phyloP scores from a whole-genome alignment of 2,113 vertebrate species.

The Donacobius atricapilla region DNA sequence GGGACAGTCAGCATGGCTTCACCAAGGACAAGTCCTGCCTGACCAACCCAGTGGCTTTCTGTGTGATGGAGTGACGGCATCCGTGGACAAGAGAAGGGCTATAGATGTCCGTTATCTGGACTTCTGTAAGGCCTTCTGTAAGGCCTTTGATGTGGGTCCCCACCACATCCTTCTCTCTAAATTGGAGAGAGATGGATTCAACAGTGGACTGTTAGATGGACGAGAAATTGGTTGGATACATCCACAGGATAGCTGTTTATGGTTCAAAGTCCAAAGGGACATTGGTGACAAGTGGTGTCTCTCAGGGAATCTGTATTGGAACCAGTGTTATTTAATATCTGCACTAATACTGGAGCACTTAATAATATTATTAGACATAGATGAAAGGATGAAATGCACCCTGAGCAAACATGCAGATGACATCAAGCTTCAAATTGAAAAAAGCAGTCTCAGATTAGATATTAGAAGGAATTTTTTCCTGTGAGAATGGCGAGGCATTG shows the following conservation, averaged over 20 bases:
- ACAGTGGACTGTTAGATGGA: neutral
- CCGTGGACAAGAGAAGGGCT: neutral
- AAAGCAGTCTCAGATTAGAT: neutral
- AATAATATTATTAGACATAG: neutral
- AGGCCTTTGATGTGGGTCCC: accelerated
- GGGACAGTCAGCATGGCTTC: neutral
- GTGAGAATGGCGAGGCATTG: neutral
- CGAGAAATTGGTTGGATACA: neutral
- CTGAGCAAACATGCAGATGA: neutral
- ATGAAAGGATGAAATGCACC: neutral
- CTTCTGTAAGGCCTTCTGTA: neutral
- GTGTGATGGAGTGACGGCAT: accelerated
- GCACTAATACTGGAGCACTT: neutral
- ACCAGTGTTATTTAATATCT: neutral
- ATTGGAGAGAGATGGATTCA: neutral
- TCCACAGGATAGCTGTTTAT: neutral
- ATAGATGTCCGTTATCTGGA: neutral
- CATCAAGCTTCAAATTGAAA: neutral
- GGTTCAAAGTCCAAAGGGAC: neutral
- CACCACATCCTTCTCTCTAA: neutral
- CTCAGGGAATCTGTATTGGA: neutral
- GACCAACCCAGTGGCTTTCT: neutral
- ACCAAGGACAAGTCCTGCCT: neutral
- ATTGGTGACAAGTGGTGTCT: neutral
- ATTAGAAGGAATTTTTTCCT: neutral